phyloP scores from a whole-genome alignment of 1,140 invertebrate genomes.

The Pseudomyrmex dendroicus region DNA sequence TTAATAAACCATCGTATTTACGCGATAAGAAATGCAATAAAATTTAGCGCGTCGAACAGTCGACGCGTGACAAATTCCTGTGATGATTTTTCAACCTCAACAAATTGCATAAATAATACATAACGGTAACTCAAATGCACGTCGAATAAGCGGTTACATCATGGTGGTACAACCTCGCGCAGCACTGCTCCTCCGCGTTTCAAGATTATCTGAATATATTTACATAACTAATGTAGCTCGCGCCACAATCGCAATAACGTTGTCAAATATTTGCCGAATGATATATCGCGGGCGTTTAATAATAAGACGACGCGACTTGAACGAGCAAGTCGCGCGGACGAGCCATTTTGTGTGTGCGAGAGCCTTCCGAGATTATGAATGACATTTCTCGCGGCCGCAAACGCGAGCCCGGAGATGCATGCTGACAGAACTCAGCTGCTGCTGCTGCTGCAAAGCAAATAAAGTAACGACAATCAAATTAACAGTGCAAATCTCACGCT shows the following conservation, averaged over 20 bases:
- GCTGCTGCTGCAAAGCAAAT: slow-evolving; percentile 17
- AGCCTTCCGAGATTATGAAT: slow-evolving; percentile 5
- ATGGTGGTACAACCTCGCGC: too few species aligned
- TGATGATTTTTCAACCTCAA: neutral
- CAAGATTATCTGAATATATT: slow-evolving; percentile 37
- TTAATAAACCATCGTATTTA: too few species aligned
- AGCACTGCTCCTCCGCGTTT: neutral
- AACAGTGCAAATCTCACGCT: slow-evolving; percentile 52
- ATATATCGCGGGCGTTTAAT: slow-evolving; percentile 34
- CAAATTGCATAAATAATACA: neutral
- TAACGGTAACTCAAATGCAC: neutral
- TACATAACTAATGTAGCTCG: slow-evolving; percentile 30
- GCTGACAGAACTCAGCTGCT: neutral
- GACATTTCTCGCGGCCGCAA: neutral
- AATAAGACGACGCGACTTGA: neutral
- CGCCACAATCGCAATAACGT: slow-evolving; percentile 28
- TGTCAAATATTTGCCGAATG: slow-evolving; percentile 44
- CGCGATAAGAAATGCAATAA: too few species aligned
- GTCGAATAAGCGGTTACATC: neutral
- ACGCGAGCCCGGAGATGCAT: neutral
- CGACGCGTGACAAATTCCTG: too few species aligned
- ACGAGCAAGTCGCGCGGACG: neutral
- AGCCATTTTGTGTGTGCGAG: slow-evolving; percentile 1
- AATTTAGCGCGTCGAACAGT: too few species aligned
- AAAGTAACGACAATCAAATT: slow-evolving; percentile 57